Evolutionary conservation across 2,888 invertebrate species (phyloP).

Genomic region (Atherix ibis): DNA sequence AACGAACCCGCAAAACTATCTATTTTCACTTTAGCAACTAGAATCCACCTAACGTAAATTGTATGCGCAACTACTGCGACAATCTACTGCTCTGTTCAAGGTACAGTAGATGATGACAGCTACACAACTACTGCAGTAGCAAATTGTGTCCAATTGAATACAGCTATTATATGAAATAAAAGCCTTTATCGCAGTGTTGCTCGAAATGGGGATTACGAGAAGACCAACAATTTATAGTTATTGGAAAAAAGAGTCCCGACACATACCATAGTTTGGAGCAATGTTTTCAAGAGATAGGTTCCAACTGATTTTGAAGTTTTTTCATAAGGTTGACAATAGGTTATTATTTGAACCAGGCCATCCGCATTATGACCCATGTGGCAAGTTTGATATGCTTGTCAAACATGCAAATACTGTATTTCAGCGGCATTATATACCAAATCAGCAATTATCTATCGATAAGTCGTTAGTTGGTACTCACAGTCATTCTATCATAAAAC

Average conservation of each 20-base stretch:
- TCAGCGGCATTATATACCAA: conserved; percentile 4
- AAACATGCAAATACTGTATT: conserved; percentile 5
- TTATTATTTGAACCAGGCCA: conserved; percentile 4
- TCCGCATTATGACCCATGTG: conserved; percentile 3
- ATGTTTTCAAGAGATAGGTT: conserved; percentile 6
- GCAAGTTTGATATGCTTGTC: conserved; percentile 2
- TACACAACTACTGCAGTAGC: too few species aligned
- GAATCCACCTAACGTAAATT: too few species aligned
- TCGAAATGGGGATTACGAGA: too few species aligned
- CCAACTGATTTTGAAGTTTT: conserved; percentile 5
- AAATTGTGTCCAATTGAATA: too few species aligned
- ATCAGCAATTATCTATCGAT: conserved; percentile 13
- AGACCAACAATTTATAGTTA: conserved; percentile 3
- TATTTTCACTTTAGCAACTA: too few species aligned
- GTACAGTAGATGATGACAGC: too few species aligned
- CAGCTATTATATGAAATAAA: too few species aligned
- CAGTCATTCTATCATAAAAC: too few species aligned
- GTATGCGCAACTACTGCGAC: too few species aligned
- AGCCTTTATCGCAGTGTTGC: too few species aligned
- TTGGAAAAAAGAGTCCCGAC: conserved; percentile 2
- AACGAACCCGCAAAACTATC: too few species aligned
- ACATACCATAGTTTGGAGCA: conserved; percentile 4
- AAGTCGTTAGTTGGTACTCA: conserved; percentile 17
- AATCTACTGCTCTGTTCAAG: too few species aligned
- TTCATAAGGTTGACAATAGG: conserved; percentile 2